phyloP scores from a whole-genome alignment of 2,113 vertebrate species.

The Scatophagus argus region DNA sequence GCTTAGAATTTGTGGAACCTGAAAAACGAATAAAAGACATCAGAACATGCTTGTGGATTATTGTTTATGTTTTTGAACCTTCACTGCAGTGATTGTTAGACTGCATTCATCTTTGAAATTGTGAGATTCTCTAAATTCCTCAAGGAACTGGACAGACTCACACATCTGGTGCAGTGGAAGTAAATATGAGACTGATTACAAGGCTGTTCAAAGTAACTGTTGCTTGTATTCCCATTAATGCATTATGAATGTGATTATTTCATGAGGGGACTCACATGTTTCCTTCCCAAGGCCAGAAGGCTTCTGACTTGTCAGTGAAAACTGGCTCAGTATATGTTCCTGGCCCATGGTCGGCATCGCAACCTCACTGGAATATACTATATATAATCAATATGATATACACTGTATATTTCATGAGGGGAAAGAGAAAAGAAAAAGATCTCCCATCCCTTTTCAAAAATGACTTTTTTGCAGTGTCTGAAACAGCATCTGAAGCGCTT shows the following conservation, averaged over 20 bases:
- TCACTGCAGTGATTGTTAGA: background rate
- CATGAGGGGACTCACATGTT: constrained; percentile 30
- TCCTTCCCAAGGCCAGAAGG: constrained; percentile 14
- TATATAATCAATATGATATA: no score
- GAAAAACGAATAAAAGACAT: background rate
- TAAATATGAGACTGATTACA: constrained; percentile 18
- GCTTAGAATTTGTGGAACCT: background rate
- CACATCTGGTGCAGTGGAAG: constrained; percentile 12
- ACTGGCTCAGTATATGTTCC: background rate
- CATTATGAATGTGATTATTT: constrained; percentile 3
- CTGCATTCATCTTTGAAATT: background rate
- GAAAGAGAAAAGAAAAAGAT: no score
- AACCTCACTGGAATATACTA: background rate
- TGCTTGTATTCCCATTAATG: constrained; percentile 13
- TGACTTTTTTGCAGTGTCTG: no score
- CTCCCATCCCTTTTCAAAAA: no score
- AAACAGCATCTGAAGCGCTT: no score
- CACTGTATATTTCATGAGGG: no score
- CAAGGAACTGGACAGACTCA: background rate
- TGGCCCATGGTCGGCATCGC: background rate
- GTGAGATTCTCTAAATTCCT: constrained; percentile 1
- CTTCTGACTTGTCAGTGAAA: constrained; percentile 27
- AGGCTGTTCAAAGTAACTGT: background rate
- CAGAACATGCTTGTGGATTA: background rate
- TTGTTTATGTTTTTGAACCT: background rate